Evolutionary conservation across 2,888 invertebrate genomes (phyloP).

Genomic region (Polyploca ridens): DNA sequence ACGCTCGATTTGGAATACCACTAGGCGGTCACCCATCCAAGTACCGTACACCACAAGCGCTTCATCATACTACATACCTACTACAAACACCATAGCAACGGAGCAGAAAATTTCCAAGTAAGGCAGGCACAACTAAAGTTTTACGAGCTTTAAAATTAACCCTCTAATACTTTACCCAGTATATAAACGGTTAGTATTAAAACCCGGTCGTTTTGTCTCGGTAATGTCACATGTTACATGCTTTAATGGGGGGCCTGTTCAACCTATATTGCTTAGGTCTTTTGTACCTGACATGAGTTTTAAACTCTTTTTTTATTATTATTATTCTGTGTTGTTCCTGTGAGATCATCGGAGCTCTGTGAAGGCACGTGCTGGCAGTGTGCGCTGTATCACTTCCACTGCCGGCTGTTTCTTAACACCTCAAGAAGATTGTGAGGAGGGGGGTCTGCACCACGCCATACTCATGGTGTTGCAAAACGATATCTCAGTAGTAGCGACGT

Average conservation of each 20-base stretch:
- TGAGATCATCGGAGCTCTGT: too few species aligned
- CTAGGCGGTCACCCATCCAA: too few species aligned
- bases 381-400: too few species aligned
- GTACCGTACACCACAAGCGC: too few species aligned
- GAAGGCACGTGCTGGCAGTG: too few species aligned
- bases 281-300: not conserved
- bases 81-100: not conserved
- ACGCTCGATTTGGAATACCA: too few species aligned
- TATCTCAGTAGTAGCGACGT: too few species aligned
- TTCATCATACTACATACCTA: not conserved
- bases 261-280: not conserved
- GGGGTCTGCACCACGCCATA: too few species aligned
- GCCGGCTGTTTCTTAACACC: too few species aligned
- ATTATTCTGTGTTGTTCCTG: too few species aligned
- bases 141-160: constrained; percentile 38
- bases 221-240: not conserved
- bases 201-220: constrained; percentile 19
- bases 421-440: too few species aligned
- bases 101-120: constrained; percentile 16
- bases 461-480: too few species aligned
- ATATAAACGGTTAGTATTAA: constrained; percentile 31
- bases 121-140: constrained; percentile 38
- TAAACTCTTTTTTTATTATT: not conserved
- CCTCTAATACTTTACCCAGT: constrained; percentile 26
- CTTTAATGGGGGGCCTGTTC: not conserved